These are phyloP conservation scores for Mesodorylaimus sp. DNA, from an alignment of 2,888 invertebrate genomes.

Conservation along the genomic window DNA sequence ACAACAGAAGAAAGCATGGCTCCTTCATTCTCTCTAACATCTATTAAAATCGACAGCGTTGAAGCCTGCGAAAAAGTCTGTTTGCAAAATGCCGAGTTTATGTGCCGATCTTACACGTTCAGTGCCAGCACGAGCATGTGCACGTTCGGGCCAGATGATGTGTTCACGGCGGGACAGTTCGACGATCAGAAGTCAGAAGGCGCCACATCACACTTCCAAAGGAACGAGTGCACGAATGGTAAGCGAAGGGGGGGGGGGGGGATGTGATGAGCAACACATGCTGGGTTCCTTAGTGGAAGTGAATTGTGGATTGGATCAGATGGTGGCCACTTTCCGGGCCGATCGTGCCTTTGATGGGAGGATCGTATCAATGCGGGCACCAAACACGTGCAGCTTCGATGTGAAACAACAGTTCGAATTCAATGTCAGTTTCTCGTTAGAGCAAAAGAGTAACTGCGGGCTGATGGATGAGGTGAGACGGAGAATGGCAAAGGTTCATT, in stretches of 20 bases:
- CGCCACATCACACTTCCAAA: not conserved
- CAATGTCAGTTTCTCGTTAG: slow-evolving; percentile 1
- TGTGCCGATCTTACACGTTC: slow-evolving; percentile 2
- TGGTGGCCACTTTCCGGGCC: slow-evolving; percentile 1
- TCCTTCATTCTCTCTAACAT: not conserved
- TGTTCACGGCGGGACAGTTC: not conserved
- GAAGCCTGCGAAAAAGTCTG: not conserved
- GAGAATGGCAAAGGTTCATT: not conserved
- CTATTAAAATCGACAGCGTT: not conserved
- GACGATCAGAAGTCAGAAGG: not conserved
- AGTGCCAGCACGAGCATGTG: not conserved
- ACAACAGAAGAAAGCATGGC: not conserved
- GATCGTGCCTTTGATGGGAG: slow-evolving; percentile 6
- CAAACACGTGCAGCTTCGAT: not conserved
- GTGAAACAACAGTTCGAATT: not conserved
- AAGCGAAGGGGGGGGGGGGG: not conserved
- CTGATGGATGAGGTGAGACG: slow-evolving; percentile 2
- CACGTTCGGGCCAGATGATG: slow-evolving; percentile 1
- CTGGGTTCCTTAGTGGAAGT: not conserved
- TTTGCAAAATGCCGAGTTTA: not conserved
- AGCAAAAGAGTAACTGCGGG: not conserved
- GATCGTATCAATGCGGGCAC: not conserved
- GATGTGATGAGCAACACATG: not conserved
- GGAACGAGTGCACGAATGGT: not conserved
- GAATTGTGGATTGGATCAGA: not conserved